Percentiles rank a stretch among this genome's conserved stretches.
phyloP scores from a whole-genome alignment of 2,797 vertebrate species.

The Lindbergichthys nudifrons region DNA sequence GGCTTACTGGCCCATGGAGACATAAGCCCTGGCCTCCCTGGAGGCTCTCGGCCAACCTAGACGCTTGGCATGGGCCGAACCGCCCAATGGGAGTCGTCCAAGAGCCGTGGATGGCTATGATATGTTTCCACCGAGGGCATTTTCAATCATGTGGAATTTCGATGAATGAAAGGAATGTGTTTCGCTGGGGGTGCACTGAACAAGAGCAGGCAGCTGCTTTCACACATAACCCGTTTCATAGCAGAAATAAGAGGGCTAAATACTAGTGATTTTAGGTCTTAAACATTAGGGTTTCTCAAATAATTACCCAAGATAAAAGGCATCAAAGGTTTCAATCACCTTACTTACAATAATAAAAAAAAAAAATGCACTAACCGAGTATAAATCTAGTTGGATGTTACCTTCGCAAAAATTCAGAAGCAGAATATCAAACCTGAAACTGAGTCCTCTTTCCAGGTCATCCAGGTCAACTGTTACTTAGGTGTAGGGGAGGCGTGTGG shows the following conservation, averaged over 20 bases:
- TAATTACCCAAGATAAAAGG: background rate
- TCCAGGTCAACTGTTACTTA: background rate
- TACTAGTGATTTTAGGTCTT: background rate
- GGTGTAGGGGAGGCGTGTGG: no score
- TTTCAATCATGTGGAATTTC: slow-evolving; percentile 83
- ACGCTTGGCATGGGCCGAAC: slow-evolving; percentile 79
- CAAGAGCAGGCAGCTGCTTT: slow-evolving; percentile 48
- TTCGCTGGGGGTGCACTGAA: slow-evolving; percentile 74
- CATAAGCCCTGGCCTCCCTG: slow-evolving; percentile 81
- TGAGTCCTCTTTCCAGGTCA: background rate
- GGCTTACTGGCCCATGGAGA: slow-evolving; percentile 87
- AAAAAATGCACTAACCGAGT: no score
- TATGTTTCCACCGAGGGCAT: slow-evolving; percentile 85
- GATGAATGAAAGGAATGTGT: slow-evolving; percentile 83
- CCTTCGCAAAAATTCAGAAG: background rate
- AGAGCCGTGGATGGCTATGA: slow-evolving; percentile 84
- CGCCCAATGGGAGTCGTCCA: slow-evolving; percentile 78
- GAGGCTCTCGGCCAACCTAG: slow-evolving; percentile 84
- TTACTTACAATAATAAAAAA: background rate
- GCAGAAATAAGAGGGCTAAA: slow-evolving; percentile 15
- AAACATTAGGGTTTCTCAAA: background rate
- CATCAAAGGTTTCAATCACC: background rate
- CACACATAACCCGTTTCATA: slow-evolving; percentile 37
- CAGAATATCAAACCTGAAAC: background rate
- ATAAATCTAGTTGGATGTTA: no score